Evolutionary conservation across 2,888 invertebrate genomes (phyloP).

Genomic region (Amphipoea lucens): DNA sequence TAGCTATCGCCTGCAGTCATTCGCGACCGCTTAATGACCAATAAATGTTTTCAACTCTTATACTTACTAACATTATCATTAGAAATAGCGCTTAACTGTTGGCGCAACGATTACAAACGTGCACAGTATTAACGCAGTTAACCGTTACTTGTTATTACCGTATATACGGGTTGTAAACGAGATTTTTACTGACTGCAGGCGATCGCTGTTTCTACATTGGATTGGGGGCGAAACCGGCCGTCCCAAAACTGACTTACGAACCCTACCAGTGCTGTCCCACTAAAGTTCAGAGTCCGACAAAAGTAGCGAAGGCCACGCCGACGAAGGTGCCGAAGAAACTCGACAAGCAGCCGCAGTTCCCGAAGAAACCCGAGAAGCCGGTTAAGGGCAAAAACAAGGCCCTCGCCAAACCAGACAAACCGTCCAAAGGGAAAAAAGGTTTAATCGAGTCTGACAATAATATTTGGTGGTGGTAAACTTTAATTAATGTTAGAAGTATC

Average conservation of each 20-base stretch:
- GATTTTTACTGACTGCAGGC: conserved; percentile 98
- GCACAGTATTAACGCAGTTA: conserved; percentile 89
- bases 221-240: conserved; percentile 95
- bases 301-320: conserved; percentile 94
- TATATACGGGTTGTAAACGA: conserved; percentile 91
- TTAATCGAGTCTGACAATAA: conserved; percentile 96
- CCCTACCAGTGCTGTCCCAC: conserved; percentile 98
- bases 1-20: conserved; percentile 93
- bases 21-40: conserved; percentile 88
- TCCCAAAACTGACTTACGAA: conserved; percentile 95
- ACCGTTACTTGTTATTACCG: conserved; percentile 81
- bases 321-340: conserved; percentile 91
- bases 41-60: conserved; percentile 88
- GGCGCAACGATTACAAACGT: conserved; percentile 80
- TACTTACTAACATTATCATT: conserved; percentile 89
- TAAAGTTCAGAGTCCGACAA: conserved; percentile 94
- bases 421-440: conserved; percentile 93
- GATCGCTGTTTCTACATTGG: conserved; percentile 99
- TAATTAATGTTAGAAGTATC: conserved; percentile 77
- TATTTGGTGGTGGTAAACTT: conserved; percentile 94
- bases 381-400: conserved; percentile 88
- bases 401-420: conserved; percentile 90
- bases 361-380: conserved; percentile 81
- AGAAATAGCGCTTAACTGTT: conserved; percentile 86
- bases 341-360: conserved; percentile 85